Evolutionary conservation across 2,113 vertebrate species (phyloP).

Genomic region (Mesoclemmys tuberculata): DNA sequence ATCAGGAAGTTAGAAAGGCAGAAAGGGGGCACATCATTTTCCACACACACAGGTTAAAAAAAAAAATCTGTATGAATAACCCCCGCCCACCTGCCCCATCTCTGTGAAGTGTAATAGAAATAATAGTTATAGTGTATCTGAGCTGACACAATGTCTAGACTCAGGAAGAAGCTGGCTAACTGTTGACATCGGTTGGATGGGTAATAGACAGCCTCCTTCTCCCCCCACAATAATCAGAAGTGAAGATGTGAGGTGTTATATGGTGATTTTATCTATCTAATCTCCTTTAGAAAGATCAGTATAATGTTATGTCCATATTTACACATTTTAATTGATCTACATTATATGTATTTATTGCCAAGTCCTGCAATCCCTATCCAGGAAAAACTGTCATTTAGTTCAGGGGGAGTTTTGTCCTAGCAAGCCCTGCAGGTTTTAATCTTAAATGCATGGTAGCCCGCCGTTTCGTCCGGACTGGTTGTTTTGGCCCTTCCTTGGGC

Average conservation of each 20-base stretch:
- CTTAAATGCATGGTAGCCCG: no score
- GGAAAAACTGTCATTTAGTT: conserved; percentile 66
- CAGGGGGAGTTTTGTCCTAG: conserved; percentile 67
- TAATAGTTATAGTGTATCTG: not conserved
- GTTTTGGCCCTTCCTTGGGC: no score
- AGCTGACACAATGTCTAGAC: not conserved
- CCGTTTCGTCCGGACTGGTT: no score
- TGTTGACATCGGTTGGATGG: not conserved
- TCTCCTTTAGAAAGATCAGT: not conserved
- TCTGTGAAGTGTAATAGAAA: not conserved
- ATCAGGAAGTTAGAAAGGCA: not conserved
- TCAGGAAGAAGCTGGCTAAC: not conserved
- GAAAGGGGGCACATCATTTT: not conserved
- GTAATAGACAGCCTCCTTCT: conserved; percentile 25
- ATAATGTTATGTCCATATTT: conserved; percentile 61
- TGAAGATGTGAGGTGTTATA: conserved; percentile 13
- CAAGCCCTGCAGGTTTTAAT: conserved; percentile 34
- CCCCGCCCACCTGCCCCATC: not conserved
- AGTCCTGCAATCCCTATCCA: conserved; percentile 57
- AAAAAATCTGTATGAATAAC: not conserved
- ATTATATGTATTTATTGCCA: conserved; percentile 64
- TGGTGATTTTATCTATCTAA: conserved; percentile 9
- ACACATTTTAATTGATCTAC: conserved; percentile 42
- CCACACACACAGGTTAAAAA: not conserved
- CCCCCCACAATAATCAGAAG: conserved; percentile 31